Base-by-base conservation (phyloP, 2,888 invertebrate species). In the Folsomia candida region DNA sequence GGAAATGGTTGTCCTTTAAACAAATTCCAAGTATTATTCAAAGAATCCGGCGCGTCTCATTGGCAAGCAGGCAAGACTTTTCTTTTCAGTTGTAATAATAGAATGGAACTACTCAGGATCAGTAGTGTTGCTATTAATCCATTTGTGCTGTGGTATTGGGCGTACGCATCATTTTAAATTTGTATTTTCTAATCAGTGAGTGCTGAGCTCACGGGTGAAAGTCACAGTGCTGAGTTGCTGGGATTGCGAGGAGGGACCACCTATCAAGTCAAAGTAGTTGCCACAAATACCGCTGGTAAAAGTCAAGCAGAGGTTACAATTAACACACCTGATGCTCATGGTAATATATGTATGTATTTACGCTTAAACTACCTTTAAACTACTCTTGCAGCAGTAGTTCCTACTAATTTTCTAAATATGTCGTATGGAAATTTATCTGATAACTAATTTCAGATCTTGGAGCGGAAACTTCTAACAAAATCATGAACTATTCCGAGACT, bases 271-370 rank as follows among this genome's bases (percentile, higher is more conserved):
- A 72, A 72, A 37, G 85, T 89, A 29, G 86, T 86, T 1, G 89
- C 88, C 1, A 86, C 87, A 80, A 89, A 88, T 80, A 87, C 88
- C 80, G 88, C 89, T 2, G 89, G 89, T 0, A 85, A 87, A 11
- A 87, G 87, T 1, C 85, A 87, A 62, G 85, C 86, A 59, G 86
- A 87, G 76, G 87, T 87, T 77, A 84, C 84, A 71, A 87, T 89
- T 81, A 85, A 85, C 69, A 89, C 89, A 1, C 82, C 87, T 64
- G 86, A 85, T 28, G 83, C 85, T 14, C 54, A 54, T 37, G 37
- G 37, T 37, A 37, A 37, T 9, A 37, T 37, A 37, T 37, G 4
- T 37, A 37, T 4, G 6, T 37, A 4, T 37, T 4, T 37, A 9
- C 4, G 4, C 14, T 37, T 37, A 37, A 37, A 9, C 14, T 37